Base-by-base conservation (phyloP, 2,888 invertebrate genomes). In the Acleris sparsana region DNA sequence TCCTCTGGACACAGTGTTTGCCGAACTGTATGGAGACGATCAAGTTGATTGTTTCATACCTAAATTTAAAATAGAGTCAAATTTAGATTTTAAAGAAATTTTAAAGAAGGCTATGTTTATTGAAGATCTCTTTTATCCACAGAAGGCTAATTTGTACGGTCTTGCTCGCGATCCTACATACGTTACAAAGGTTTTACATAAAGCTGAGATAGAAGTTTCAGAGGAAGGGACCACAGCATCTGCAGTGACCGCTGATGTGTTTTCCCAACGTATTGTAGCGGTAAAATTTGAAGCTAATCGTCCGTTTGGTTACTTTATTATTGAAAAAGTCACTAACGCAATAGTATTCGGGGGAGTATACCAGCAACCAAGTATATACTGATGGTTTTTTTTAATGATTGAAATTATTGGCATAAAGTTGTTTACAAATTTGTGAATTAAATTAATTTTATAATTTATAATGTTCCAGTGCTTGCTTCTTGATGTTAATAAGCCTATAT, bases 211-310 rank as follows among this genome's bases (percentile, higher is more conserved):
- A 71, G 95, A 96, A 74, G 96, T 96, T 0, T 94, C 94, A n/a
- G 96, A 96, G 79, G 94, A 95, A 69, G 96, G 96, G 0, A 96
- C 96, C 4, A 93, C 93, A 33, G 96, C 96, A 0, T 88, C 94
- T 0, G 95, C 94, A 0, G 94, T 94, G 0, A 93, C 95, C 0
- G 80, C 80, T 1, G 86, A 86, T 0, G 89, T 88, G 56, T 89
- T 94, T 60, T 80, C 84, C 3, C 93, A 94, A 72, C 91, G 94
- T 64, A 91, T 93, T 44, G 89, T 93, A 5, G 93, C 93, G 1
- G 93, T 94, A 1, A 89, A 93, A 69, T 94, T 95, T 77, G 88
- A 92, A 73, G 94, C 94, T 0, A 95, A 95, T 75, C 88, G 93
- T 71, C 95, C 95, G 0, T 96, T 96, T 75, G 91, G 93, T 11